phyloP scores from a whole-genome alignment of 2,888 invertebrate genomes.

The Rhodophaea formosa region DNA sequence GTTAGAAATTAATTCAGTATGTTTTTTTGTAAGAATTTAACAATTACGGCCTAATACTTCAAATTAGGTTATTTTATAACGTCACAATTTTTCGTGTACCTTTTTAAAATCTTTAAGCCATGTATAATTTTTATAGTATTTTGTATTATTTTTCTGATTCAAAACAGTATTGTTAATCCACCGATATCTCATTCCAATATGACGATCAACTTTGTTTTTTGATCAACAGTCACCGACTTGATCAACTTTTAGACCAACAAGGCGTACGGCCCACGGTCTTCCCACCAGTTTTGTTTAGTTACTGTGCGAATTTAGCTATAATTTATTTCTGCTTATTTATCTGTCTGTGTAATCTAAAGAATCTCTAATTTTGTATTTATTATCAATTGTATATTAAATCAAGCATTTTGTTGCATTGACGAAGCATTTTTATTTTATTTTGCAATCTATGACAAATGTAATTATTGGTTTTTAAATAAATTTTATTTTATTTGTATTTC shows the following conservation, averaged over 20 bases:
- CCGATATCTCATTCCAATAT: constrained; percentile 53
- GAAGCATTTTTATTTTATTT: constrained; percentile 60
- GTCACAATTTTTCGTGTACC: no score
- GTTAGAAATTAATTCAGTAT: no score
- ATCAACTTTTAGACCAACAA: constrained; percentile 14
- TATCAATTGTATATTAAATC: constrained; percentile 28
- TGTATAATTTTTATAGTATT: no score
- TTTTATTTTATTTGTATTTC: constrained; percentile 17
- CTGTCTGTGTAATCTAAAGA: constrained; percentile 25
- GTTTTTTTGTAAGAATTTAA: not conserved
- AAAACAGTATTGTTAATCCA: constrained; percentile 52
- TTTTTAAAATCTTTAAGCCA: no score
- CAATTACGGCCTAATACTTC: not conserved
- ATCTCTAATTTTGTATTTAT: constrained; percentile 30
- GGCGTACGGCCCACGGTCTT: constrained; percentile 20
- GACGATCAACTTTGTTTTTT: not conserved
- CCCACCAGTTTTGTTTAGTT: constrained; percentile 31
- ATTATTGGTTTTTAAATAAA: constrained; percentile 33
- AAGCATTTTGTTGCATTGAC: constrained; percentile 42
- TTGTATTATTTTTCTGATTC: constrained; percentile 21
- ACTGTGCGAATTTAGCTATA: constrained; percentile 48
- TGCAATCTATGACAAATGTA: constrained; percentile 48
- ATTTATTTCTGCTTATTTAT: constrained; percentile 27
- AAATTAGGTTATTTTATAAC: no score
- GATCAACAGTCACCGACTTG: constrained; percentile 3